Base-by-base conservation (phyloP, 2,113 vertebrate species). In the Zosterops lateralis region DNA sequence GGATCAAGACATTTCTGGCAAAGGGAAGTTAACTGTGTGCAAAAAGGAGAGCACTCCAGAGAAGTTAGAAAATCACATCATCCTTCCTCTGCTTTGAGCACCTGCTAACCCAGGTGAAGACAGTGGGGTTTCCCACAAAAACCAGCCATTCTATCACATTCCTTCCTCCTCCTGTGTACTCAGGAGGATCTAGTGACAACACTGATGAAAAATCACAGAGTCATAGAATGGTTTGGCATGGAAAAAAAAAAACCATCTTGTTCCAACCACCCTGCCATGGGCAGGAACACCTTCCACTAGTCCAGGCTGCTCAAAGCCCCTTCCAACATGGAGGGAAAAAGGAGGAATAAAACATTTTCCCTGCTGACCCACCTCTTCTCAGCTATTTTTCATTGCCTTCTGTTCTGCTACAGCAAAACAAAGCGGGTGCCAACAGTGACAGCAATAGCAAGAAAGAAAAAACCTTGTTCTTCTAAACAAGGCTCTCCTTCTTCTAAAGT, bases 391-490 rank as follows among this genome's bases (percentile, higher is more conserved):
- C 16, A 5, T 1, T 6, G 6, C 58, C 53, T 62, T 42, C 42
- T 61, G 16, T 14, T 90, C 70, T 77, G 68, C 60, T 73, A 8
- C 16, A 89, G 89, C 60, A 86, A 95, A 93, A 83, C 34, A 75
- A 88, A 83, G 72, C 8, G 2, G 28, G 45, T 82, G 94, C 79
- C 91, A 96, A 94, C 28, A 79, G 71, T 15, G 67, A 94, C 71
- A 77, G 72, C 47, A 90, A 53, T 56, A 29, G 40, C 47, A 78
- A 80, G 48, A 77, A 73, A 70, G 60, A 51, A 74, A 74, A 92
- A 65, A 44, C 51, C 24, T 38, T 83, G 34, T 79, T 89, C 75
- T 78, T 64, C 74, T 51, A 44, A 92, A 87, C 68, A 89, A 92
- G 47, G 48, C 57, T 25, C 82, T 77, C 74, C 56, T 90, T 81